phyloP scores from a whole-genome alignment of 2,888 invertebrate species.

The Artemia sinica region DNA sequence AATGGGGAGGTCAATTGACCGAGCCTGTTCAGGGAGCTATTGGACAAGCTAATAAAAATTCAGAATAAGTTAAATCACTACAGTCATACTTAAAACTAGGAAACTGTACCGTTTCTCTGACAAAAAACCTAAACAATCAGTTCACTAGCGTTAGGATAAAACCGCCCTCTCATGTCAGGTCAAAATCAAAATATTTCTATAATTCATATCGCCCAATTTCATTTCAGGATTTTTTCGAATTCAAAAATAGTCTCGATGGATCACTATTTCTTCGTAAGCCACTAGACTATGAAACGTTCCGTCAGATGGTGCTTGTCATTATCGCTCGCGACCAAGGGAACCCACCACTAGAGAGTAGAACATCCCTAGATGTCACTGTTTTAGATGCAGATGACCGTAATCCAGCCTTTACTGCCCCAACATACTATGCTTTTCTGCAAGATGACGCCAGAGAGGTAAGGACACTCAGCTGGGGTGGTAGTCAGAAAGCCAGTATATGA shows the following conservation, averaged over 20 bases:
- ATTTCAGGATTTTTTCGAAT: constrained; percentile 55
- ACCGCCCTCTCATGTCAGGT: neutral
- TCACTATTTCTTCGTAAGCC: constrained; percentile 57
- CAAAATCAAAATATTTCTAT: too few species aligned
- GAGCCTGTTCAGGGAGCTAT: too few species aligned
- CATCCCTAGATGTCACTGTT: constrained; percentile 54
- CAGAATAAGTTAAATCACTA: too few species aligned
- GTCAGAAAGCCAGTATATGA: too few species aligned
- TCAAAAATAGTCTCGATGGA: constrained; percentile 68
- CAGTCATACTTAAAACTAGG: too few species aligned
- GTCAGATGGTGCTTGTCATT: neutral
- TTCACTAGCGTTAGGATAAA: neutral
- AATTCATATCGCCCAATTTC: neutral
- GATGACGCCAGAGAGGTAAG: constrained; percentile 29
- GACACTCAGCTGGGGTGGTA: neutral
- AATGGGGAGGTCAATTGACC: too few species aligned
- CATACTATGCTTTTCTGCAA: constrained; percentile 51
- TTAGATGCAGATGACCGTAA: constrained; percentile 83
- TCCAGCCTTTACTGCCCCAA: constrained; percentile 57
- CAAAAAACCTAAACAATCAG: too few species aligned
- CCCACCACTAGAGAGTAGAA: constrained; percentile 57
- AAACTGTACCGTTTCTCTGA: too few species aligned
- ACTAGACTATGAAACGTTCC: constrained; percentile 56
- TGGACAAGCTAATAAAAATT: too few species aligned
- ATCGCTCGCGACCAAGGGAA: constrained; percentile 49